Conservation (phyloP, 53 echinoderm and acorn worm genomes). For the Crossaster papposus region DNA sequence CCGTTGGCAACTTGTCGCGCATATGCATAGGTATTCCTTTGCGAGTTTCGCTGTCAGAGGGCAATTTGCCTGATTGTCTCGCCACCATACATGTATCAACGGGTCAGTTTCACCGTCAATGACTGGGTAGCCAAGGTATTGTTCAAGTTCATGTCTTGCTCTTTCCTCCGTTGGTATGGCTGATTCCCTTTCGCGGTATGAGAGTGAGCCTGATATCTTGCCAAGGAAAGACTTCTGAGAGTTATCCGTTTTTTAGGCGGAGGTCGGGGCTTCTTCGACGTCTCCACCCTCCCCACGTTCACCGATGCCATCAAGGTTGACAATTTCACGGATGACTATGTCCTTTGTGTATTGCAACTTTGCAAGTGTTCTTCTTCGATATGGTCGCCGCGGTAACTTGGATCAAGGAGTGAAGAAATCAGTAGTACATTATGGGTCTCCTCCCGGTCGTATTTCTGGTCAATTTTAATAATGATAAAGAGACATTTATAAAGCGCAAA, state of each 20-base stretch:
- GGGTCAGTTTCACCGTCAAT: constrained; percentile 50
- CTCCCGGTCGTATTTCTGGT: background rate
- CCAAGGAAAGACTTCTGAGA: no score
- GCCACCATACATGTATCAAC: constrained; percentile 67
- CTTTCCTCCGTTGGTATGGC: background rate
- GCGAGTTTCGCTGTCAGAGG: constrained; percentile 55
- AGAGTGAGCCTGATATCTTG: no score
- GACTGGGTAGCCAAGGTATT: constrained; percentile 36
- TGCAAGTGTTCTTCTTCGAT: background rate
- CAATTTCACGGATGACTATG: background rate
- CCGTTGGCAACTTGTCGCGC: constrained; percentile 62
- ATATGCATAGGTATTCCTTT: constrained; percentile 65
- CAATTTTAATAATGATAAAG: no score
- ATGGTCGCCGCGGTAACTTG: constrained; percentile 25
- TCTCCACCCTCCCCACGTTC: no score
- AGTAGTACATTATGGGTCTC: background rate
- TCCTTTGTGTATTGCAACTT: background rate
- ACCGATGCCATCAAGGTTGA: background rate
- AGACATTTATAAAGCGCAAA: no score
- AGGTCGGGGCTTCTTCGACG: background rate
- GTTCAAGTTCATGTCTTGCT: constrained; percentile 8
- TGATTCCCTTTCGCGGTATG: no score
- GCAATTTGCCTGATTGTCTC: background rate
- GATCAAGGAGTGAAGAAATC: constrained; percentile 52
- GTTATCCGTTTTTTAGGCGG: constrained; percentile 61